These are phyloP conservation scores for Brevimyrus niger DNA, from an alignment of 2,113 vertebrate species.

Conservation along the genomic window DNA sequence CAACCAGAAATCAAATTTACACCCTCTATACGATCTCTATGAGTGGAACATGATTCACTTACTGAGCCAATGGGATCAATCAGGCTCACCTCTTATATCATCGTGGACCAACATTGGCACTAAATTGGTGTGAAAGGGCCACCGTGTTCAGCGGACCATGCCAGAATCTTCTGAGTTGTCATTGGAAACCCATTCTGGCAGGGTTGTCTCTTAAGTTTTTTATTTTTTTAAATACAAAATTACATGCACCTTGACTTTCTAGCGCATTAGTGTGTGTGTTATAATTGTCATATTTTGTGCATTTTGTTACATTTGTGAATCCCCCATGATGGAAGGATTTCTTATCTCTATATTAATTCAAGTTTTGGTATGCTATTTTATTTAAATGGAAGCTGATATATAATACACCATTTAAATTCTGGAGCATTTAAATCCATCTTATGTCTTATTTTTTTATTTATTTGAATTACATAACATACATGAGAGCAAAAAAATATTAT, in stretches of 20 bases:
- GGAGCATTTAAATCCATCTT: background rate
- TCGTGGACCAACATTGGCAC: background rate
- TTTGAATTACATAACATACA: background rate
- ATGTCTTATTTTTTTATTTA: background rate
- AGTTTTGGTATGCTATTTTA: background rate
- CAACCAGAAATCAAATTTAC: background rate
- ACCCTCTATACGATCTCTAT: background rate
- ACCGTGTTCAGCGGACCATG: background rate
- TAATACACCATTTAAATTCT: background rate
- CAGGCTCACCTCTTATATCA: background rate
- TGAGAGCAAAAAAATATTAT: background rate
- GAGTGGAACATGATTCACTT: background rate
- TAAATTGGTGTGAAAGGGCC: background rate
- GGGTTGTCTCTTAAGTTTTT: background rate
- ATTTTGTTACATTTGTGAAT: background rate
- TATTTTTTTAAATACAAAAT: background rate
- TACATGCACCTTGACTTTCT: background rate
- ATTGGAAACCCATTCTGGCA: background rate
- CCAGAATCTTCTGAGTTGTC: background rate
- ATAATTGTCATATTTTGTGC: background rate
- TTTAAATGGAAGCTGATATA: background rate
- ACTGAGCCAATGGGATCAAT: background rate
- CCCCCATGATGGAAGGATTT: background rate
- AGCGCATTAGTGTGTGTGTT: background rate
- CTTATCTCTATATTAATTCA: background rate